These are phyloP conservation scores for Aphaenogaster floridana DNA, from an alignment of 1,140 invertebrate species.

Conservation along the genomic window DNA sequence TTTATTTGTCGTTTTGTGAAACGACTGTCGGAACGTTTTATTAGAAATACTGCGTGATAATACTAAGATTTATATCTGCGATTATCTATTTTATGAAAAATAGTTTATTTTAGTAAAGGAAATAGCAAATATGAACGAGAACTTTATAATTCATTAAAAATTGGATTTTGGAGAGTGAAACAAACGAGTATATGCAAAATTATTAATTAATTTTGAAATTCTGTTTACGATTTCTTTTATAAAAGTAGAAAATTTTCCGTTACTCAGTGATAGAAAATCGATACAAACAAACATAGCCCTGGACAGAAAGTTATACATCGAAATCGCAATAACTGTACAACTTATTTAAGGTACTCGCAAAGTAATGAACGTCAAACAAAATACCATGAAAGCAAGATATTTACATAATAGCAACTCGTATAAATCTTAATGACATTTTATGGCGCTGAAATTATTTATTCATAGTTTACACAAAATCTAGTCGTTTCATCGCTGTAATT, in stretches of 20 bases:
- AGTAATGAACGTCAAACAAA: conserved; percentile 9
- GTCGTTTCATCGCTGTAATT: not conserved
- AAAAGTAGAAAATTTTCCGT: not conserved
- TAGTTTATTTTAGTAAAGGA: not conserved
- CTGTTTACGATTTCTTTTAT: not conserved
- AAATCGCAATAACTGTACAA: conserved; percentile 8
- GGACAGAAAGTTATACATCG: conserved; percentile 9
- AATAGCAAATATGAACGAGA: not conserved
- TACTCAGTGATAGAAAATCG: not conserved
- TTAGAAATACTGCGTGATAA: not conserved
- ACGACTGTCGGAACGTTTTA: not conserved
- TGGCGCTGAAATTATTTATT: conserved; percentile 22
- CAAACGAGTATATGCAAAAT: not conserved
- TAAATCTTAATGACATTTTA: conserved; percentile 12
- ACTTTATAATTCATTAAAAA: not conserved
- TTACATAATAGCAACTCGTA: conserved; percentile 18
- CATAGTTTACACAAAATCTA: not conserved
- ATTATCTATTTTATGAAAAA: not conserved
- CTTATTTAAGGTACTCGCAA: conserved; percentile 11
- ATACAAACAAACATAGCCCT: not conserved
- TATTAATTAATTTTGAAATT: not conserved
- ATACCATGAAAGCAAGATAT: conserved; percentile 15
- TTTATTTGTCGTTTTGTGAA: conserved; percentile 18
- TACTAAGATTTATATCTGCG: not conserved
- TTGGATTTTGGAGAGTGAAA: not conserved